Evolutionary conservation across 2,797 vertebrate species (phyloP).

Genomic region (Enteromius afrohamiltoni): DNA sequence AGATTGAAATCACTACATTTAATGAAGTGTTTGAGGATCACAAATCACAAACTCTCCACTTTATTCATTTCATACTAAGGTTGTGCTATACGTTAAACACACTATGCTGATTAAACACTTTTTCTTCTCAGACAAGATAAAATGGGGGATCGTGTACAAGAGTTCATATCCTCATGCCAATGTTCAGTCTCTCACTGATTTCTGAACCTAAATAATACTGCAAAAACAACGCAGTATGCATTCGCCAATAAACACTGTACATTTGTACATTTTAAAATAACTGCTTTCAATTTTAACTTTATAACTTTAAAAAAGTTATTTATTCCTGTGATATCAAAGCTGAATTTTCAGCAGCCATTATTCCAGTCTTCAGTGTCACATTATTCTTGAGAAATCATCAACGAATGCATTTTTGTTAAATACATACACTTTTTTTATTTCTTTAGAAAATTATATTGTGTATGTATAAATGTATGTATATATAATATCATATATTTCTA

Average conservation of each 20-base stretch:
- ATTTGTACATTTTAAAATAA: not conserved
- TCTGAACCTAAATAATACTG: not conserved
- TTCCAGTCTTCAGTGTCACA: not conserved
- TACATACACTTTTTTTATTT: no score
- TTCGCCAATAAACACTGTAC: no score
- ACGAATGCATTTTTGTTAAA: no score
- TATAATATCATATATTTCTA: not conserved
- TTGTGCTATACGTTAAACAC: not conserved
- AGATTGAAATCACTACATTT: conserved; percentile 1
- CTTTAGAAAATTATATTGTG: not conserved
- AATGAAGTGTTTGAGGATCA: conserved; percentile 15
- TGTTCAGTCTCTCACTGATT: not conserved
- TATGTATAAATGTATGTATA: not conserved
- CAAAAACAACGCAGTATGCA: no score
- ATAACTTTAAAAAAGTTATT: not conserved
- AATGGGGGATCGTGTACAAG: not conserved
- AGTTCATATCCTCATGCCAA: not conserved
- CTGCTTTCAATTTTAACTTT: not conserved
- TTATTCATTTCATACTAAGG: not conserved
- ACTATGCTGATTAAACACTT: not conserved
- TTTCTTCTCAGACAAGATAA: not conserved
- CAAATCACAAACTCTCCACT: not conserved
- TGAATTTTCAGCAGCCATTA: not conserved
- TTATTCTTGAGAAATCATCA: not conserved
- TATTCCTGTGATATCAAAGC: not conserved